Evolutionary conservation across 2,113 vertebrate genomes (phyloP).

Genomic region (Gymnarchus niloticus): DNA sequence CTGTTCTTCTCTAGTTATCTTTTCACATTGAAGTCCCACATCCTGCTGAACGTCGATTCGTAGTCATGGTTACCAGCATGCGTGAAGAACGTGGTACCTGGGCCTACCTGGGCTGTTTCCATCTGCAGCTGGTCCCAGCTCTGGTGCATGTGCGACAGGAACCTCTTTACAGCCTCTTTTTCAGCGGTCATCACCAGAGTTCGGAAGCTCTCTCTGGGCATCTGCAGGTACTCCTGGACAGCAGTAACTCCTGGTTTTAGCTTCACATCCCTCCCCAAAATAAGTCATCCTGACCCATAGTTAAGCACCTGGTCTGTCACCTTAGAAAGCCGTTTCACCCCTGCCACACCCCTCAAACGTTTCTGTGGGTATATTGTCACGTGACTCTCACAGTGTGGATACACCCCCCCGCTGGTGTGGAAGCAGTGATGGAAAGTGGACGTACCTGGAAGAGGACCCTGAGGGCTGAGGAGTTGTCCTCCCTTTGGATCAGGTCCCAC

Average conservation of each 20-base stretch:
- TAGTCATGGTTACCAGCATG: too few relatives aligned
- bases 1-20: background rate
- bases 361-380: background rate
- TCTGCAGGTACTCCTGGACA: constrained; percentile 72
- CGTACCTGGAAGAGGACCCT: constrained; percentile 73
- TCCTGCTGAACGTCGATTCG: background rate
- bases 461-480: constrained; percentile 66
- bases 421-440: background rate
- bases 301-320: too few relatives aligned
- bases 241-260: background rate
- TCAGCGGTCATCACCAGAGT: constrained; percentile 74
- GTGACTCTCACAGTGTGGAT: too few relatives aligned
- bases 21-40: background rate
- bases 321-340: too few relatives aligned
- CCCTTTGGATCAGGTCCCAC: constrained; percentile 75
- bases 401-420: too few relatives aligned
- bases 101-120: constrained; percentile 57
- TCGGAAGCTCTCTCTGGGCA: constrained; percentile 74
- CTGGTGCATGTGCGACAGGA: constrained; percentile 73
- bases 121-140: constrained; percentile 74
- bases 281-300: too few relatives aligned
- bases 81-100: background rate
- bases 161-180: constrained; percentile 68
- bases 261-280: background rate
- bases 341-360: background rate